Base-by-base conservation (phyloP, 2,888 invertebrate species). In the Agrotis segetum region DNA sequence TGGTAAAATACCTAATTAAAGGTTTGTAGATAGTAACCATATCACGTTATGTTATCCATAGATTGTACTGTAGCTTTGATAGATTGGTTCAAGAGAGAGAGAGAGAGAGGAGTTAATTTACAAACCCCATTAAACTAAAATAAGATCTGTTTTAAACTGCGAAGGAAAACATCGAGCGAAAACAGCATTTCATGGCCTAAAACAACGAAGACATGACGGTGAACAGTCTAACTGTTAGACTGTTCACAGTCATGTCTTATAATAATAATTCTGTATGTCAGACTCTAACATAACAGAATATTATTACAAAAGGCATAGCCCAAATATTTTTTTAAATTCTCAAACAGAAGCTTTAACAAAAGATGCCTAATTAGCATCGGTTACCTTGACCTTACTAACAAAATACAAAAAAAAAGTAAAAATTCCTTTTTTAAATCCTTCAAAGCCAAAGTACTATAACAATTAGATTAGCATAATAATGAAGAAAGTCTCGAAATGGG, bases 391-490 rank as follows among this genome's bases (percentile, higher is more conserved):
- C 24, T 1, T 11, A 44, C 11, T 9, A 60, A 19, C 14, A 24
- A 60, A 59, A 49, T 34, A 14, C 0, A 11, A 0, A 44, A 59
- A 11, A 53, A 13, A 19, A 24, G 17, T 21, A 16, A 19, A 46
- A n/a, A 7, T 56, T 21, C 17, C n/a, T 13, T 71, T 65, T 62
- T 77, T 34, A 66, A 80, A 78, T 69, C 66, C 61, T 55, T 68
- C 1, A 49, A 67, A 75, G 56, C 67, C 77, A 74, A 77, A 81
- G 71, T 83, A 80, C 64, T 80, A 77, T 61, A 74, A 78, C 64
- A 85, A 86, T 88, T 86, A 84, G 70, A 87, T 88, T 88, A 85
- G 74, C 88, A 88, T 88, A 84, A 79, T 87, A 88, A 88, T 83
- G 83, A 84, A 83, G 81, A 64, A 71, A 74, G 61, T 67, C 76